Evolutionary conservation across 1,140 invertebrate genomes (phyloP).

Genomic region (Microplitis mediator): DNA sequence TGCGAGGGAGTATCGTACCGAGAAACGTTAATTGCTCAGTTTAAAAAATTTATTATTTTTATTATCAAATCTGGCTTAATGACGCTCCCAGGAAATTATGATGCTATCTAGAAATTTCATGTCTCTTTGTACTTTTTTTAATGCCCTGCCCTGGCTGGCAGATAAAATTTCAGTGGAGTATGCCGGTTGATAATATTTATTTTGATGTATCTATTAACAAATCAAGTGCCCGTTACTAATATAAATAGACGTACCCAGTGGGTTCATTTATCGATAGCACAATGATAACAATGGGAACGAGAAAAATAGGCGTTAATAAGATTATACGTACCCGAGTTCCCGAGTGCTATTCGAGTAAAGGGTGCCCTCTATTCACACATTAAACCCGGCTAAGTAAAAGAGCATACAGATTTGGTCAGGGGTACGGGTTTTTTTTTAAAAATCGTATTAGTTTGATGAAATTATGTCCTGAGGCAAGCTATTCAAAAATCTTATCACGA

Average conservation of each 20-base stretch:
- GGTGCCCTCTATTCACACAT: no score
- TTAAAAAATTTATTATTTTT: slow-evolving; percentile 53
- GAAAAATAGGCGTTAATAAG: slow-evolving; percentile 52
- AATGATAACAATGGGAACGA: slow-evolving; percentile 32
- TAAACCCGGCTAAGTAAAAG: no score
- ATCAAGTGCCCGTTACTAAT: slow-evolving; percentile 21
- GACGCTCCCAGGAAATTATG: slow-evolving; percentile 47
- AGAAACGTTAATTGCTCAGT: slow-evolving; percentile 61
- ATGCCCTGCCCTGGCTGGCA: background rate
- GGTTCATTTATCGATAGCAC: slow-evolving; percentile 40
- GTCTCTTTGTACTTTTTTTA: background rate
- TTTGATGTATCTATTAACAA: slow-evolving; percentile 13
- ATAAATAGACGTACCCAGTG: slow-evolving; percentile 25
- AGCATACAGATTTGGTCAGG: no score
- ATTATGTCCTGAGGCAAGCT: no score
- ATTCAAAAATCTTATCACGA: no score
- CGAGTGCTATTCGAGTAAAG: background rate
- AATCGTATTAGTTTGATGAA: no score
- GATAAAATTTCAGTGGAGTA: background rate
- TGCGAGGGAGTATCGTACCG: slow-evolving; percentile 29
- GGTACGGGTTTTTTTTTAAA: no score
- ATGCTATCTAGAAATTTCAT: slow-evolving; percentile 34
- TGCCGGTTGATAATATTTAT: background rate
- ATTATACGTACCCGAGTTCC: slow-evolving; percentile 44
- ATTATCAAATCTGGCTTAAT: slow-evolving; percentile 47